Percentiles rank a stretch among this genome's conserved stretches.
Conservation (phyloP, 2,797 vertebrate genomes). For the Sebastes baramenuke region DNA sequence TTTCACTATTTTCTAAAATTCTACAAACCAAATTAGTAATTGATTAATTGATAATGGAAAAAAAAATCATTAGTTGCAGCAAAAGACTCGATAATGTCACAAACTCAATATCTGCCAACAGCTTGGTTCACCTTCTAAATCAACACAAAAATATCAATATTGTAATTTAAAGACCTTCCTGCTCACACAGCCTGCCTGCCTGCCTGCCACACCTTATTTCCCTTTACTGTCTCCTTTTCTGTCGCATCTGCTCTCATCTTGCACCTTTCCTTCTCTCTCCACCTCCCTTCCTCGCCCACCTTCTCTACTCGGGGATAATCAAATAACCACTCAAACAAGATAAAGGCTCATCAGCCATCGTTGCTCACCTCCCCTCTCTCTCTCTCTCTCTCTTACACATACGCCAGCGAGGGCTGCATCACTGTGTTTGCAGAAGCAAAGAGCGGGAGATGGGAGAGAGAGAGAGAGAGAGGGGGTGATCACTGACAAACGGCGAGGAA, state of each 20-base stretch:
- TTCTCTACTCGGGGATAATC: slow-evolving; percentile 61
- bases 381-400: neutral
- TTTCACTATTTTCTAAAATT: neutral
- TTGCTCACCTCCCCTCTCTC: slow-evolving; percentile 26
- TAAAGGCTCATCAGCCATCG: slow-evolving; percentile 66
- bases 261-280: slow-evolving; percentile 23
- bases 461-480: neutral
- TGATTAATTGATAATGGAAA: neutral
- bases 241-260: slow-evolving; percentile 56
- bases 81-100: neutral
- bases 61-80: neutral
- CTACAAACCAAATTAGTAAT: neutral
- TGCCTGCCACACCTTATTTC: slow-evolving; percentile 46
- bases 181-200: neutral
- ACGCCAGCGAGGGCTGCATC: slow-evolving; percentile 23
- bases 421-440: slow-evolving; percentile 17
- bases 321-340: slow-evolving; percentile 73
- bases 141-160: neutral
- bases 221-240: slow-evolving; percentile 14
- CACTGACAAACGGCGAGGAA: slow-evolving; percentile 1
- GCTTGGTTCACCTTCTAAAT: neutral
- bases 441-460: neutral
- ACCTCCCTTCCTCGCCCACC: slow-evolving; percentile 16
- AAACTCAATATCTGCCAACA: neutral
- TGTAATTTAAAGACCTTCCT: neutral